Conservation (phyloP, 2,888 invertebrate genomes). For the Xestoiulus laeticollis region DNA sequence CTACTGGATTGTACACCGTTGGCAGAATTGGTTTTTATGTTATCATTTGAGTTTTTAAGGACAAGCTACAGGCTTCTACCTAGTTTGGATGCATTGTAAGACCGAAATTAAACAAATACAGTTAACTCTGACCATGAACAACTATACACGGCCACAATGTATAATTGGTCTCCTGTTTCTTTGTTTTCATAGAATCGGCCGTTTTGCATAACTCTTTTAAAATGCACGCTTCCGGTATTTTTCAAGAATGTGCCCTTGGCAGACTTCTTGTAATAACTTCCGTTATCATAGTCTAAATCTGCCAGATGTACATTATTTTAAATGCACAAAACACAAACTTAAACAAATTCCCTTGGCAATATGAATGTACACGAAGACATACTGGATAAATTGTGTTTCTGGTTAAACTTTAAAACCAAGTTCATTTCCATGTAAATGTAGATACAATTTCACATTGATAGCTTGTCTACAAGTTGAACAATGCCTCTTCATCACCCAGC, state of each 20-base stretch:
- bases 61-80: neutral
- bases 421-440: too few species aligned
- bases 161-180: neutral
- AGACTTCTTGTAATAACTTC: neutral
- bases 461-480: too few species aligned
- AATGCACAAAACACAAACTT: too few species aligned
- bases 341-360: too few species aligned
- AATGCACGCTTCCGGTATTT: neutral
- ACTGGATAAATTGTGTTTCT: too few species aligned
- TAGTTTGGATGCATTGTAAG: neutral
- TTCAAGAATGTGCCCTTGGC: neutral
- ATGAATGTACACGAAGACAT: too few species aligned
- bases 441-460: too few species aligned
- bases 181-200: neutral
- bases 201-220: neutral
- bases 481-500: too few species aligned
- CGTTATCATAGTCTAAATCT: neutral
- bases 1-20: constrained; percentile 3
- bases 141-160: neutral
- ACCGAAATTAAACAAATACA: neutral
- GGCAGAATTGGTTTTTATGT: neutral
- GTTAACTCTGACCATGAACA: neutral
- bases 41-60: neutral
- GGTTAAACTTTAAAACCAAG: too few species aligned
- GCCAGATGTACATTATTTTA: too few species aligned